A percentile compares a stretch with the other conserved stretches of the same genome.
Evolutionary conservation across 2,113 vertebrate species (phyloP).

Genomic region (Charadrius vociferus): DNA sequence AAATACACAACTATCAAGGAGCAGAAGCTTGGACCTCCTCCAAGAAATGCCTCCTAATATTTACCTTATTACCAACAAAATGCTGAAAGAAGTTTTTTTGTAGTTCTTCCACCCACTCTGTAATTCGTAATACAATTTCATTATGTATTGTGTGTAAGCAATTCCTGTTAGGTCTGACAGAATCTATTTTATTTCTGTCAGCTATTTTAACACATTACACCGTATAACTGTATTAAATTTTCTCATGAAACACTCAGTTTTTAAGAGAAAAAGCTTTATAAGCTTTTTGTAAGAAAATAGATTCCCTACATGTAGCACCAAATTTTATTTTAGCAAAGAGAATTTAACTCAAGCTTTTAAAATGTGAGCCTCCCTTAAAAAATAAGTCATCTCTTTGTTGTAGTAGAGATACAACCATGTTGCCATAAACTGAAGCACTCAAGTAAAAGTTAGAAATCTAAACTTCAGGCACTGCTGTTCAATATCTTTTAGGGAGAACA

Average conservation of each 20-base stretch:
- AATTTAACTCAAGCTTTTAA: neutral
- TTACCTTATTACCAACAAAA: neutral
- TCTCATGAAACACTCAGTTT: neutral
- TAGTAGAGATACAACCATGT: no score
- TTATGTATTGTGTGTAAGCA: neutral
- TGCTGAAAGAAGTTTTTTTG: neutral
- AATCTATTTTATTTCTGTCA: neutral
- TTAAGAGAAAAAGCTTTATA: neutral
- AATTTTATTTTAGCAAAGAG: neutral
- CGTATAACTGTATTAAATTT: neutral
- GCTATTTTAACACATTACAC: neutral
- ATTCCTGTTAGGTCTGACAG: neutral
- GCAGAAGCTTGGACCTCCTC: neutral
- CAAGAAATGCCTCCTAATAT: neutral
- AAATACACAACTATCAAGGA: neutral
- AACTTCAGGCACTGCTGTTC: neutral
- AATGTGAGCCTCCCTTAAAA: neutral
- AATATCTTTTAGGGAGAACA: neutral
- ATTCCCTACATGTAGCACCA: neutral
- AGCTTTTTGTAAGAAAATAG: neutral
- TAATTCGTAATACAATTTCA: conserved; percentile 1
- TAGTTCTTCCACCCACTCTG: neutral
- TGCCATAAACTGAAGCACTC: rapidly evolving
- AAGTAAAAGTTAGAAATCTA: neutral
- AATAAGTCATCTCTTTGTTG: neutral